Evolutionary conservation across 92 coral and sea anemone genomes (phyloP), one percentile per base, ranked within the genome.

Genomic region (Hydrozoanthus gracilis): DNA sequence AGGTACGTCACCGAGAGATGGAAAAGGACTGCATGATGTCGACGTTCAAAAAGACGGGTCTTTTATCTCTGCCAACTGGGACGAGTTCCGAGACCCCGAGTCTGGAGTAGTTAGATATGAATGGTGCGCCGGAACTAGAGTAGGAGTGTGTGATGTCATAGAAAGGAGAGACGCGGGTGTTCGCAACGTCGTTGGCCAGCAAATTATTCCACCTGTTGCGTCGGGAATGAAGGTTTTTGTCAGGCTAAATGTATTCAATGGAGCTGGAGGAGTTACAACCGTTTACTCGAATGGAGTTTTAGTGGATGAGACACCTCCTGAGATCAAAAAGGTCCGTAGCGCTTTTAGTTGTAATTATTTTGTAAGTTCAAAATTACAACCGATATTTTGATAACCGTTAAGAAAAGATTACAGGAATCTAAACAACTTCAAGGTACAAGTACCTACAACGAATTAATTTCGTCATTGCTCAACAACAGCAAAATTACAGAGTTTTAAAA

Each of bases 21-120:
- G 98, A 4, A 77, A 84, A 3, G 50, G 62, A 64, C 73, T 48
- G 4, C 55, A 39, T 27, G 50, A 3, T 62, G 18, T 71, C 51
- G 74, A 44, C 15, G 73, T 71, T 51, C 95, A 93, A 60, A 76
- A 78, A 65, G 73, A 82, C 18, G 95, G 68, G 60, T 83, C 92
- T 8, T 91, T 84, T 65, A 83, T 95, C 8, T 85, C 89, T 16
- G 92, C 92, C 49, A 93, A 93, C 88, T 95, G 98, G 98, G 98
- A 93, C 18, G 88, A 87, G 76, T 95, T 88, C 82, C 51, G 71
- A 39, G 98, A 95, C 68, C 79, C 87, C 44, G 98, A 95, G 73
- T 93, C 98, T 51, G 93, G 90, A 13, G 83, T 95, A 35, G 78
- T 61, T 14, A 79, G 83, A 65, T 95, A 89, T 89, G 86, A 83